Evolutionary conservation across 2,888 invertebrate species (phyloP).

Genomic region (Xylocampa areola): DNA sequence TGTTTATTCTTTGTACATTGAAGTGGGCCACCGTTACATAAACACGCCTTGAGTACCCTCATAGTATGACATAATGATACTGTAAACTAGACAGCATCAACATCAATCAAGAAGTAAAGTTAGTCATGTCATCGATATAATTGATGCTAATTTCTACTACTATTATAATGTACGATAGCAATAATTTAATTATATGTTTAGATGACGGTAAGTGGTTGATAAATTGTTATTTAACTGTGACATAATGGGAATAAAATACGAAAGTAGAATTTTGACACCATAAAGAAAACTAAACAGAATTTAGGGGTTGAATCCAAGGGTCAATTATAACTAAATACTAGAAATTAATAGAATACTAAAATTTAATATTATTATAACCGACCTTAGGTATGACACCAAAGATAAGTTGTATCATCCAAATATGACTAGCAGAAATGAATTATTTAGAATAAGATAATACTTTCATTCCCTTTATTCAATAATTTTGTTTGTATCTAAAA

Average conservation of each 20-base stretch:
- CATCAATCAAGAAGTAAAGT: background rate
- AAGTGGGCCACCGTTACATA: background rate
- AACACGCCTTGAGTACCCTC: background rate
- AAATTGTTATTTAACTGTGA: background rate
- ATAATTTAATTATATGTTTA: too few species aligned
- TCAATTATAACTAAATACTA: too few species aligned
- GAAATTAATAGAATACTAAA: too few species aligned
- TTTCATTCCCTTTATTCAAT: slow-evolving; percentile 18
- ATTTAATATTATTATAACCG: too few species aligned
- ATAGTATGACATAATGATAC: slow-evolving; percentile 9
- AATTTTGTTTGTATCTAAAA: slow-evolving; percentile 21
- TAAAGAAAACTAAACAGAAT: background rate
- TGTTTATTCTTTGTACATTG: background rate
- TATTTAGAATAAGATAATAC: slow-evolving; percentile 7
- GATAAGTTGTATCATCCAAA: slow-evolving; percentile 18
- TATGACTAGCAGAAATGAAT: slow-evolving; percentile 9
- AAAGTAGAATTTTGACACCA: background rate
- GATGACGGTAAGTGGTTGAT: too few species aligned
- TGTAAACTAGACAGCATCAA: slow-evolving; percentile 1
- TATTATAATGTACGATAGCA: too few species aligned
- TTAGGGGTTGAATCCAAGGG: too few species aligned
- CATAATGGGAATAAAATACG: background rate
- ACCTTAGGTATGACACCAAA: background rate
- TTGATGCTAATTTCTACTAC: background rate
- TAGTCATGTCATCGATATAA: background rate